phyloP scores from a whole-genome alignment of 2,888 invertebrate species.

The Andrena haemorrhoa region DNA sequence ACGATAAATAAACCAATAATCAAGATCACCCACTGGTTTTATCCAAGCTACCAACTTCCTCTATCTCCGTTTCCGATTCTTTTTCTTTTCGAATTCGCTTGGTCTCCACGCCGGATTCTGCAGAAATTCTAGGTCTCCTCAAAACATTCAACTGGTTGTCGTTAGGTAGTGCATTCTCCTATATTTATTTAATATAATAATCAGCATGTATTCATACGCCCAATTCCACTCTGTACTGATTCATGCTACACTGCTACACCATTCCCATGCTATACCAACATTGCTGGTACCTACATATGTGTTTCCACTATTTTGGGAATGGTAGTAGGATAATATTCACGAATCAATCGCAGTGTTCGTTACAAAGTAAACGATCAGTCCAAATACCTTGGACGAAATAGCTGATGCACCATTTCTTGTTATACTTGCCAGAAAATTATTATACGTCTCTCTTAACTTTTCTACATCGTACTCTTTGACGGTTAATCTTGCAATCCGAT shows the following conservation, averaged over 20 bases:
- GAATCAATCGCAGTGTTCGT: too few species aligned
- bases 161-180: slow-evolving; percentile 1
- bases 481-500: slow-evolving; percentile 40
- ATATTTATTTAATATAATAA: background rate
- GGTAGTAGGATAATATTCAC: too few species aligned
- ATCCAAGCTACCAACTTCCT: slow-evolving; percentile 38
- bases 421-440: slow-evolving; percentile 20
- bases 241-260: too few species aligned
- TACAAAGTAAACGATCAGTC: background rate
- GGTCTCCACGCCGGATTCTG: background rate
- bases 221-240: too few species aligned
- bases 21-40: slow-evolving; percentile 3
- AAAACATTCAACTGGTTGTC: background rate
- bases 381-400: slow-evolving; percentile 13
- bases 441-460: slow-evolving; percentile 45
- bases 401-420: background rate
- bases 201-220: background rate
- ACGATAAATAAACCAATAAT: background rate
- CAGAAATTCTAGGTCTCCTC: background rate
- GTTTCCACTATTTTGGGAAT: too few species aligned
- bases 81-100: background rate
- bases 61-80: background rate
- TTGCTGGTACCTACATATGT: too few species aligned
- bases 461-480: slow-evolving; percentile 50
- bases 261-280: too few species aligned